Conservation (phyloP, 1,140 invertebrate genomes). For the Phocides pigmalion region DNA sequence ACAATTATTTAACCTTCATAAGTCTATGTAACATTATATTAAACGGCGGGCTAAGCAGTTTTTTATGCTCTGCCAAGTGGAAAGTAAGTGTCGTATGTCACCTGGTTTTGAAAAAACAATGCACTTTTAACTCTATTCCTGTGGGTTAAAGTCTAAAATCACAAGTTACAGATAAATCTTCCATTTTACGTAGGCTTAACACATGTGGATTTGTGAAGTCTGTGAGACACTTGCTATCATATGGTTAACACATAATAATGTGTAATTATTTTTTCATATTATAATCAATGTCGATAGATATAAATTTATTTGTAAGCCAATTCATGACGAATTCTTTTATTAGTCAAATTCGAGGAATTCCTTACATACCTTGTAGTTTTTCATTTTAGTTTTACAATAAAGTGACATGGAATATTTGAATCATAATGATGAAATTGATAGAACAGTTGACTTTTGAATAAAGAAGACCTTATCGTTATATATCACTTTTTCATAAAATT, state of each 20-base stretch:
- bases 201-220: constrained; percentile 38
- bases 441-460: too few relatives aligned
- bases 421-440: too few relatives aligned
- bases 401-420: too few relatives aligned
- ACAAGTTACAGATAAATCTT: background rate
- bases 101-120: constrained; percentile 44
- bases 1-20: constrained; percentile 9
- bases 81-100: constrained; percentile 72
- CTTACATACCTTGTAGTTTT: too few relatives aligned
- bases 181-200: constrained; percentile 12
- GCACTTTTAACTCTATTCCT: constrained; percentile 38
- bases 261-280: constrained; percentile 8
- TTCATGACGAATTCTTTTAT: too few relatives aligned
- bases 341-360: too few relatives aligned
- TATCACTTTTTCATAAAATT: too few relatives aligned
- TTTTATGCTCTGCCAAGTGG: constrained; percentile 74
- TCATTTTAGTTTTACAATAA: too few relatives aligned
- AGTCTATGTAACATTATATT: constrained; percentile 63
- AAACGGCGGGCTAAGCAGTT: constrained; percentile 64
- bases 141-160: background rate
- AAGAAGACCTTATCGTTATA: too few relatives aligned
- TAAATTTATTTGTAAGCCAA: constrained; percentile 32
- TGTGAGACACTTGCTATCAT: constrained; percentile 52
- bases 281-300: constrained; percentile 50
- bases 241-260: too few relatives aligned